Evolutionary conservation across 2,888 invertebrate species (phyloP), one percentile per base, ranked within the genome.

Genomic region (Cremastinae sp.): DNA sequence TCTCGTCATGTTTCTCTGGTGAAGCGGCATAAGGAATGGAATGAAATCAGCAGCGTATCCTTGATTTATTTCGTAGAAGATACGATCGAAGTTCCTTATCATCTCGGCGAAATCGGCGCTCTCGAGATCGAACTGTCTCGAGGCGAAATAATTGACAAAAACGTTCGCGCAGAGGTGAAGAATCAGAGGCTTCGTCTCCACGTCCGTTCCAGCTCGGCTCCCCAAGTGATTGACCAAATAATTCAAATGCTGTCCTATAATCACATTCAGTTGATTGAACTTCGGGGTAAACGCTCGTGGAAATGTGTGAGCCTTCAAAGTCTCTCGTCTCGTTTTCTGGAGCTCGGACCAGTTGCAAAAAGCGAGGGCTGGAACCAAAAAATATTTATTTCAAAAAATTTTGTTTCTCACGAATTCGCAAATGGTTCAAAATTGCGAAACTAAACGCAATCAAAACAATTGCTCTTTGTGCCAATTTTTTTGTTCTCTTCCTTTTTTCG

Each of bases 51-150:
- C 92, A 0, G 93, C 92, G 85, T 93, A 93, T 0, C 93, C 93
- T 85, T 93, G 93, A 85, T 94, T 94, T 5, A 94, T 93, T 84
- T 94, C 93, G 87, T 91, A 93, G 86, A 94, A 94, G 53, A 94
- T 91, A 43, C 91, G 91, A 83, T 94, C 94, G 82, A 93, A 94
- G 80, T 92, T 91, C 18, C 89, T 83, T 0, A 93, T 87, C 87
- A 93, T 91, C 22, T 88, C 83, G 0, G 82, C 79, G 85, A 93
- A 94, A 0, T 86, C 86, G 1, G 78, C 49, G 81, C 92, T 88
- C 43, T 89, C 84, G n/a, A 84, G 79, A 0, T 88, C 84, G 84
- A 92, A 93, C 14, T 89, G 88, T 75, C 90, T 90, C 59, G 92
- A 91, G 87, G 93, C 93, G 80, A 94, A 93, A 84, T 93, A 93